Base-by-base conservation (phyloP, 2,888 invertebrate species). In the Orchesella flavescens region DNA sequence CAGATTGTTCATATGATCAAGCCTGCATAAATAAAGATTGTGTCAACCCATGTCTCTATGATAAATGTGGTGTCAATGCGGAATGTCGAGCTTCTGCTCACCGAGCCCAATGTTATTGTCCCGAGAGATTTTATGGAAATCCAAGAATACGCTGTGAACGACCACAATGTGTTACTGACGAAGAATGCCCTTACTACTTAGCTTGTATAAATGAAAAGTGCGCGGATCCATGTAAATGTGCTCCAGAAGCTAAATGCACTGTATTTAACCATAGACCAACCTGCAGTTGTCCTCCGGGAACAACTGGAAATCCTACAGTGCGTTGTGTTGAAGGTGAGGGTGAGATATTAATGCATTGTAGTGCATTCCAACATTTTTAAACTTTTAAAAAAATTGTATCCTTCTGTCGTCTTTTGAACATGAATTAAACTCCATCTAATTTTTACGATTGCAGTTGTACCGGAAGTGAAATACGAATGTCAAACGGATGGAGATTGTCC, bases 11-110 rank as follows among this genome's bases (percentile, higher is more conserved):
- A 5, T 92, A 94, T 72, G 93, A 93, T 63, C 94, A 96, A 90
- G 94, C 95, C 24, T 97, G 97, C 89, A 93, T 96, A 87, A 94
- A 95, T 89, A 93, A 94, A 83, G 93, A 95, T 89, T 97, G 97
- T 89, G 91, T 94, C 13, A 94, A 96, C 90, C 94, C 95, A 1
- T 97, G 96, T 89, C 90, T 92, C 1, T 93, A 94, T 88, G 94
- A 95, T 0, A 95, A 94, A 74, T 97, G 97, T 89, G 96, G 96
- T 21, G 87, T 91, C 0, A 94, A 95, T 86, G 96, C 96, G n/a
- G 91, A 93, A 44, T 97, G 96, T 89, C 92, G 93, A 71, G 92
- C 94, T 0, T 92, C 92, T 43, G 94, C 94, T 84, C 97, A 97
- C 90, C 93, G 93, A 86, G 94, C 95, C 0, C 92, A 94, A 12